Base-by-base conservation (phyloP, 2,113 vertebrate species). In the Triplophysa rosa region DNA sequence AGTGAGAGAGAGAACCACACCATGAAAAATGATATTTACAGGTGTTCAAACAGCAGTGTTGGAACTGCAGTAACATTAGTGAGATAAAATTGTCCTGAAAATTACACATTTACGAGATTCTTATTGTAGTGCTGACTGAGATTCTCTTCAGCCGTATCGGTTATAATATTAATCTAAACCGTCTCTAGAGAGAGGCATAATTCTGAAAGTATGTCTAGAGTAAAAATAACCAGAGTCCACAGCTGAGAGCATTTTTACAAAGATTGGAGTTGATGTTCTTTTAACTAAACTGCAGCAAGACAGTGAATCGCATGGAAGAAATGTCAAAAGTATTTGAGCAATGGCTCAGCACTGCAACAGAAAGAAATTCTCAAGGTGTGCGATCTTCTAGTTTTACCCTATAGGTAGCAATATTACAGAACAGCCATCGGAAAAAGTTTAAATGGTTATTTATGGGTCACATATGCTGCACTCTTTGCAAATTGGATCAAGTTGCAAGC, bases 401-500 rank as follows among this genome's bases (percentile, higher is more conserved):
- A 37, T 8, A 59, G 14, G 33, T 40, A 59, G 54, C 13, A 13
- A 59, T 19, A 72, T 59, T 59, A 72, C 33, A n/a, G 3, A n/a
- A 59, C 54, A 56, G 11, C 16, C n/a, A 40, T 14, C 33, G 23
- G 54, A 19, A 37, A 59, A 59, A 42, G 1, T 0, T 4, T 11
- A 59, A 37, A 14, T 4, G 2, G 26, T n/a, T 17, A 71, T 71
- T 24, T 54, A 45, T 11, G 42, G 42, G 68, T 58, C 68, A 56
- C 19, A 58, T 56, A 56, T 58, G 49, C 49, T 37, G 19, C 19
- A 11, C 0, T 37, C 19, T 71, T 29, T 58, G 52, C 49, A 71
- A 58, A 71, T 58, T 49, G 49, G 19, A 58, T 33, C 49, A 71
- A 49, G 17, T 24, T 71, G 68, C 33, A 72, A 72, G 70, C 33